Base-by-base conservation (phyloP, 2,797 vertebrate genomes). In the Clarias fuscus region DNA sequence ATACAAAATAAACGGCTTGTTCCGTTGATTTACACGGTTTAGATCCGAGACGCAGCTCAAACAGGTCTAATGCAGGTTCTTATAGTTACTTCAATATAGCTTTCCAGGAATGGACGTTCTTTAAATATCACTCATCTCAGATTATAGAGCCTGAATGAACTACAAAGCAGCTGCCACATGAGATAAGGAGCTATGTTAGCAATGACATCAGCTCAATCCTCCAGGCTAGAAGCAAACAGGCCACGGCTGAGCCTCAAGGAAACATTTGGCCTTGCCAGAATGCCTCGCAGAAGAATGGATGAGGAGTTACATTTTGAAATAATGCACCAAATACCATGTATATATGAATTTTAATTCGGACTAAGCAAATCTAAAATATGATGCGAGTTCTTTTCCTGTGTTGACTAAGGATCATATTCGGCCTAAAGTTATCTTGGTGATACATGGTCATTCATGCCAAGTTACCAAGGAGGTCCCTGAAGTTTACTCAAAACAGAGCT, bases 191-290 rank as follows among this genome's bases (percentile, higher is more conserved):
- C 88, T 90, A 85, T 82, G 85, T 79, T 86, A 76, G 64, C 88
- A 88, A 83, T 91, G 91, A 91, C 88, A 89, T 90, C 90, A 91
- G 70, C 80, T 61, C 33, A 80, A 88, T 86, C 61, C 83, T 86
- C 68, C 82, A 86, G 71, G 72, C 59, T 65, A 73, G 58, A 59
- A 80, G 84, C 77, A 62, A 90, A 86, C 87, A 88, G 84, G 85
- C 82, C 77, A 76, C 77, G 85, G 68, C 83, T 87, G 79, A 88
- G 43, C 61, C 84, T 88, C 82, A 86, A 58, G 86, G 58, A 88
- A 89, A 88, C 86, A 89, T 84, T 88, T 88, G 79, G 87, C 68
- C 82, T 70, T 85, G 64, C 67, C 79, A 88, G 59, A 33, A 71
- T 87, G 84, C 88, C 81, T 84, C 15, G 40, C 27, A 27, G 58